Percentiles rank a stretch among this genome's conserved stretches.
These are phyloP conservation scores for cattle (Bos taurus) DNA, from an alignment of 2,113 vertebrate species.

Conservation along the genomic window DNA sequence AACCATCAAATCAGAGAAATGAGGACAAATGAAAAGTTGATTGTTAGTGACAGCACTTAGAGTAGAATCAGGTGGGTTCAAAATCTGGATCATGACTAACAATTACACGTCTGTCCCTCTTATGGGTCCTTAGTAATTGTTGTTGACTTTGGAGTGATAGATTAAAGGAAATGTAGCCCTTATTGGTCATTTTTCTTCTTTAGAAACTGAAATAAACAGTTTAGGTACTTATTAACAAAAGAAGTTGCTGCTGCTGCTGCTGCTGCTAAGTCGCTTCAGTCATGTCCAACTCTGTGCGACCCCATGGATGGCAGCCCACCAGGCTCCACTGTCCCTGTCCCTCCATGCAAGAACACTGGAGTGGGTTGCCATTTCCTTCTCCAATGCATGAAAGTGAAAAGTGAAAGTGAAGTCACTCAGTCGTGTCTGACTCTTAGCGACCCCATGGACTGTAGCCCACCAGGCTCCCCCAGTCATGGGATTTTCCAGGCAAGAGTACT, in stretches of 20 bases:
- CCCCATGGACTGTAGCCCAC: too few relatives aligned
- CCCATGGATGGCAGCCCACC: too few relatives aligned
- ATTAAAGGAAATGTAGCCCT: neutral
- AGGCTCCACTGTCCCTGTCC: fast-evolving
- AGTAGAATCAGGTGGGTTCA: neutral
- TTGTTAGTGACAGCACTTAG: neutral
- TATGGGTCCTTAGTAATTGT: neutral
- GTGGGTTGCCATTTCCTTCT: too few relatives aligned
- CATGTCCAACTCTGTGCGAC: too few relatives aligned
- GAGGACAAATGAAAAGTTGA: neutral
- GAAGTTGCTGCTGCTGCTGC: neutral
- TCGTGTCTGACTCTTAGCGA: too few relatives aligned
- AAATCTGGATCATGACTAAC: neutral
- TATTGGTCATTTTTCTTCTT: neutral
- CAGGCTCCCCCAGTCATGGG: too few relatives aligned
- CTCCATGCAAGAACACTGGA: too few relatives aligned
- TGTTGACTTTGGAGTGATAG: neutral
- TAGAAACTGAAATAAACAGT: neutral
- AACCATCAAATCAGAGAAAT: neutral
- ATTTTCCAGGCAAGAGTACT: too few relatives aligned
- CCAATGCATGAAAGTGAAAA: too few relatives aligned
- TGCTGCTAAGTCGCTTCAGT: neutral
- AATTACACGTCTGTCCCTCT: neutral
- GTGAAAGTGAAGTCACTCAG: too few relatives aligned
- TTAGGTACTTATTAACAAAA: conserved; percentile 3